Evolutionary conservation across 2,888 invertebrate genomes (phyloP).

Genomic region (Tetragonula carbonaria): DNA sequence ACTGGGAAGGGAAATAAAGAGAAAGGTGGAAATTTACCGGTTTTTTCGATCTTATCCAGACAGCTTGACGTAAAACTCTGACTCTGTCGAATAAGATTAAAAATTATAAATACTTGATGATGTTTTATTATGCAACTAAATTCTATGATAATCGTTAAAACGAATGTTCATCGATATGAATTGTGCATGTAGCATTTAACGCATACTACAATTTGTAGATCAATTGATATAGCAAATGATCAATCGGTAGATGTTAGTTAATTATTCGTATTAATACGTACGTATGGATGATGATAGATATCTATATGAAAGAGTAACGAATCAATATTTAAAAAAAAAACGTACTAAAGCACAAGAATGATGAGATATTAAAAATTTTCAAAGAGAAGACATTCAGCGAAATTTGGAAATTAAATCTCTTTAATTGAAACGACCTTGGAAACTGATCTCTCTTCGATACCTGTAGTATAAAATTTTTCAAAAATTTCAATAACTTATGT

Average conservation of each 20-base stretch:
- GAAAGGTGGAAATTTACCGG: slow-evolving; percentile 58
- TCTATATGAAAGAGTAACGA: neutral
- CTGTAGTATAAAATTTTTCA: neutral
- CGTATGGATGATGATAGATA: neutral
- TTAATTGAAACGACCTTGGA: neutral
- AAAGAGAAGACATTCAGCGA: neutral
- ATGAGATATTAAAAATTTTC: neutral
- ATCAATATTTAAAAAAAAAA: neutral
- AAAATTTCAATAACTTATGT: neutral
- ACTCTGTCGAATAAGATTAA: neutral
- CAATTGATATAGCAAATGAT: neutral
- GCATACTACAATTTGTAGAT: neutral
- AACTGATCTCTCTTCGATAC: neutral
- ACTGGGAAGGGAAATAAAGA: slow-evolving; percentile 63
- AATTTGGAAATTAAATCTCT: neutral
- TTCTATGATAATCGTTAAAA: neutral
- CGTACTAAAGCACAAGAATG: neutral
- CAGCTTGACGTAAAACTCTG: neutral
- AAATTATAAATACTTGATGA: slow-evolving; percentile 3
- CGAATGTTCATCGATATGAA: too few relatives aligned
- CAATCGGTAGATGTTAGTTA: neutral
- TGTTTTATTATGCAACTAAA: neutral
- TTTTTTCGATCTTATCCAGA: slow-evolving; percentile 22
- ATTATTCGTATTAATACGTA: neutral
- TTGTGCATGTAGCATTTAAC: neutral